Percentiles rank a stretch among this genome's conserved stretches.
phyloP scores from a whole-genome alignment of 2,113 vertebrate species.

The Condylura cristata region DNA sequence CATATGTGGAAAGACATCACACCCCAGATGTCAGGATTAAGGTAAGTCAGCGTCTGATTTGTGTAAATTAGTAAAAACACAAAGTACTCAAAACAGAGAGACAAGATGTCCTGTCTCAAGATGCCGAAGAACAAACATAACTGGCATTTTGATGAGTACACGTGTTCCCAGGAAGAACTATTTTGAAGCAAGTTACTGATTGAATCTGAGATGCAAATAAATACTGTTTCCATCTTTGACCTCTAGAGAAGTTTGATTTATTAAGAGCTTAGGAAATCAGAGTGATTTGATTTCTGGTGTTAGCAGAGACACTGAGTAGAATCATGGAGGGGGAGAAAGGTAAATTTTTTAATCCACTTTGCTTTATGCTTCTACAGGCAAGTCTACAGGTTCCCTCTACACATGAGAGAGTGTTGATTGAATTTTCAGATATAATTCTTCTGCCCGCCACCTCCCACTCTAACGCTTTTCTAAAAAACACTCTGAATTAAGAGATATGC shows the following conservation, averaged over 20 bases:
- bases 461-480: background rate
- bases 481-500: background rate
- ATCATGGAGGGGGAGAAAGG: background rate
- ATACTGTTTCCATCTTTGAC: conserved; percentile 8
- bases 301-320: background rate
- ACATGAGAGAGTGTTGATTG: background rate
- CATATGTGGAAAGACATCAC: background rate
- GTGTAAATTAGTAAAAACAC: background rate
- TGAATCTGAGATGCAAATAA: conserved; percentile 38
- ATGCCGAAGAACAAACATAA: background rate
- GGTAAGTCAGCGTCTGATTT: background rate
- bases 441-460: background rate
- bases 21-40: too few relatives aligned
- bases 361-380: background rate
- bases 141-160: background rate
- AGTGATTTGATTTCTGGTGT: conserved; percentile 30
- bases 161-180: background rate
- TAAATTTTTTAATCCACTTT: conserved; percentile 28
- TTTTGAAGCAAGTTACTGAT: background rate
- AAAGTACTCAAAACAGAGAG: background rate
- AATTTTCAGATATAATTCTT: conserved; percentile 38
- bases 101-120: background rate
- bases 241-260: conserved; percentile 53
- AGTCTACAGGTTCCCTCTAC: background rate
- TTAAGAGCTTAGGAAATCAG: conserved; percentile 4